Conservation (phyloP, 2,888 invertebrate species). For the Incurvaria masculella region DNA sequence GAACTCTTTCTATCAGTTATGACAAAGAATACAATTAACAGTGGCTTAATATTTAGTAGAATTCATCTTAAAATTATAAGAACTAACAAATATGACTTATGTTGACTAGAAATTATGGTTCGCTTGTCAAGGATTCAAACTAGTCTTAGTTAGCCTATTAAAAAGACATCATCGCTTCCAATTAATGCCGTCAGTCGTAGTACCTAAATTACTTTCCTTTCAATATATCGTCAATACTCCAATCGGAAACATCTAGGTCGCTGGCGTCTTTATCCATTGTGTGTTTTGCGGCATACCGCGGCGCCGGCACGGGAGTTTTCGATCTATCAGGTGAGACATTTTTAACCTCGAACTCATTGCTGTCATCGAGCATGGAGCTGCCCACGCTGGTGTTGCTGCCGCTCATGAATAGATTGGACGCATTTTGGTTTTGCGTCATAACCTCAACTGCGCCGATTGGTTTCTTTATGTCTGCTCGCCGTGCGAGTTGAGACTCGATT, state of each 20-base stretch:
- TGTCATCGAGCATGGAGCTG: slow-evolving; percentile 47
- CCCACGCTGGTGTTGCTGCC: slow-evolving; percentile 49
- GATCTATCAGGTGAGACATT: neutral
- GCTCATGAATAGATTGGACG: slow-evolving; percentile 27
- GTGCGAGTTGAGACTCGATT: slow-evolving; percentile 53
- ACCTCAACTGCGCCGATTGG: slow-evolving; percentile 30
- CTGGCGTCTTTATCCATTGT: slow-evolving; percentile 34
- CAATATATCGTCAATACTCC: slow-evolving; percentile 32
- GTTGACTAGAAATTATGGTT: too few species aligned
- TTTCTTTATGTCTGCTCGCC: slow-evolving; percentile 27
- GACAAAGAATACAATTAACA: too few species aligned
- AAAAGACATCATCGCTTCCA: too few species aligned
- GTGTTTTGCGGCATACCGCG: neutral
- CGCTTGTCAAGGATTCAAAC: too few species aligned
- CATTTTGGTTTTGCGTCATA: slow-evolving; percentile 22
- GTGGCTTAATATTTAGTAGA: too few species aligned
- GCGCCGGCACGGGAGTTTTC: neutral
- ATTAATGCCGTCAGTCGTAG: too few species aligned
- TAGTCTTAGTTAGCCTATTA: too few species aligned
- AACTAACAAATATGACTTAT: too few species aligned
- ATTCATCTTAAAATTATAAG: too few species aligned
- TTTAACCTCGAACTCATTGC: neutral
- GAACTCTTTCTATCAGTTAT: too few species aligned
- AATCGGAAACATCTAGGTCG: slow-evolving; percentile 46
- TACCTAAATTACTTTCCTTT: slow-evolving; percentile 9